Percentiles rank a stretch among this genome's conserved stretches.
phyloP scores from a whole-genome alignment of 2,797 vertebrate species.

The Tamandua tetradactyla region DNA sequence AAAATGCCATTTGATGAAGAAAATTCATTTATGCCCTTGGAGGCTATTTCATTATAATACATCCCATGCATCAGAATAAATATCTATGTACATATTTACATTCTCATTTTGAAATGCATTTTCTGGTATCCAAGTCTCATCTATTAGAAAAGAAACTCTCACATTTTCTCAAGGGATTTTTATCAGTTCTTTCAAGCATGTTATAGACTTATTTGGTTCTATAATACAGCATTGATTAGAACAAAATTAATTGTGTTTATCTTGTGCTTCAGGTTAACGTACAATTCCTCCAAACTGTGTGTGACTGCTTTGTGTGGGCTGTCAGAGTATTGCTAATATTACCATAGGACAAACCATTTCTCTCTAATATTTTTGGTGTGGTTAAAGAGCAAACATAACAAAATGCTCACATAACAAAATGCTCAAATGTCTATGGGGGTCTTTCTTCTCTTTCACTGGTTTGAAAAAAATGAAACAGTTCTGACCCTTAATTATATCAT shows the following conservation, averaged over 20 bases:
- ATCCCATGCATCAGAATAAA: neutral
- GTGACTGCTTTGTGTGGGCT: neutral
- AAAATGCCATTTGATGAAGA: neutral
- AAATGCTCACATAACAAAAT: neutral
- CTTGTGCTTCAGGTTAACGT: neutral
- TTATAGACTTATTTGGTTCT: neutral
- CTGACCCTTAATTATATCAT: neutral
- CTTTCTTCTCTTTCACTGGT: neutral
- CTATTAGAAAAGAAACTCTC: neutral
- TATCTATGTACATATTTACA: neutral
- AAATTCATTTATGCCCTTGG: neutral
- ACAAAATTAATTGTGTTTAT: neutral
- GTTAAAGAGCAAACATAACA: neutral
- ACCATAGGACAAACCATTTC: neutral
- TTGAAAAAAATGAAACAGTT: neutral
- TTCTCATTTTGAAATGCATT: neutral
- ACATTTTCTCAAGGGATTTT: neutral
- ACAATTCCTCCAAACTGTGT: no score
- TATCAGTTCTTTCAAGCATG: neutral
- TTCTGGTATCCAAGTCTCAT: neutral
- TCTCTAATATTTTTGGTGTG: neutral
- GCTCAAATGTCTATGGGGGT: neutral
- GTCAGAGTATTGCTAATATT: neutral
- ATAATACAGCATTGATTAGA: neutral
- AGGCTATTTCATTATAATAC: neutral